A percentile compares a stretch with the other conserved stretches of the same genome.
phyloP scores from a whole-genome alignment of 2,113 vertebrate species.

The Columba livia region DNA sequence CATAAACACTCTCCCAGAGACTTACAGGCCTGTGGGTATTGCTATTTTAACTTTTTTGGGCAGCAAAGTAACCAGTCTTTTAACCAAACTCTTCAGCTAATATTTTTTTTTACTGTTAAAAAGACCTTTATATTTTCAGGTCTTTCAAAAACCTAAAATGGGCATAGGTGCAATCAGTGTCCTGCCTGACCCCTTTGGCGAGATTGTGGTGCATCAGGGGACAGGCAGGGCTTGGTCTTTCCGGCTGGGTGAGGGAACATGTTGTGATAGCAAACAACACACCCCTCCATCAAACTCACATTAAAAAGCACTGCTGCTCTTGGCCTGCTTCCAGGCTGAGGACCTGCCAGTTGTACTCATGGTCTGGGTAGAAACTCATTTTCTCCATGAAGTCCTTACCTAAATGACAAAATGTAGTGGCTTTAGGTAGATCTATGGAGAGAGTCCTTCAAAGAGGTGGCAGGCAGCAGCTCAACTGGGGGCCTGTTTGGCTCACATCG shows the following conservation, averaged over 20 bases:
- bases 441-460: not conserved
- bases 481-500: fast-evolving
- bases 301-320: not conserved
- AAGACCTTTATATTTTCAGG: not conserved
- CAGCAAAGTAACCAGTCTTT: too few relatives aligned
- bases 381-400: not conserved
- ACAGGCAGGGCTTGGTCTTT: not conserved
- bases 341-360: not conserved
- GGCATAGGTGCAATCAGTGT: not conserved
- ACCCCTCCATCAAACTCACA: not conserved
- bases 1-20: fast-evolving
- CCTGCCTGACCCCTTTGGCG: not conserved
- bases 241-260: not conserved
- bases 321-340: not conserved
- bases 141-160: not conserved
- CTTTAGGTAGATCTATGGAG: not conserved
- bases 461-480: not conserved
- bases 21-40: not conserved
- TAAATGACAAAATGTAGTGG: not conserved
- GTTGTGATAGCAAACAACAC: not conserved
- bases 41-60: not conserved
- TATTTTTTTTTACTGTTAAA: not conserved
- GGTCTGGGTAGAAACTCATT: not conserved
- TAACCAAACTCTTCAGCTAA: too few relatives aligned
- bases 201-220: not conserved